Evolutionary conservation across 2,113 vertebrate species (phyloP).

Genomic region (Taxidea taxus): DNA sequence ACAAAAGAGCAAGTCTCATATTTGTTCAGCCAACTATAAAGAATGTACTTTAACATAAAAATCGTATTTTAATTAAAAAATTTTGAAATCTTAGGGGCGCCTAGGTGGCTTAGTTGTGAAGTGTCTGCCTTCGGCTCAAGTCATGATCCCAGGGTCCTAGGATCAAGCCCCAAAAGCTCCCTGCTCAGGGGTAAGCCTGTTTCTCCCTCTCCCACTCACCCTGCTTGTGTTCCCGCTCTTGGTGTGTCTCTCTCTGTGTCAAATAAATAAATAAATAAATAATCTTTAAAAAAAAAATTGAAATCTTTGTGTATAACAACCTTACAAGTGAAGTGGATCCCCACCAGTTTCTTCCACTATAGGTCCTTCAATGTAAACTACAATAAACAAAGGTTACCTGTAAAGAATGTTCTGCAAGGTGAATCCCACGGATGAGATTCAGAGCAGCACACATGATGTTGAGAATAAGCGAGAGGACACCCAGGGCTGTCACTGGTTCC

Average conservation of each 20-base stretch:
- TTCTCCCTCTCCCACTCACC: too few relatives aligned
- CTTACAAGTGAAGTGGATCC: neutral
- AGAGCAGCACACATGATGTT: constrained; percentile 97
- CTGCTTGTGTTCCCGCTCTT: too few relatives aligned
- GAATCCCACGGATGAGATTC: constrained; percentile 94
- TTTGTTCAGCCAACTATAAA: neutral
- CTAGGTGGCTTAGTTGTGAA: too few relatives aligned
- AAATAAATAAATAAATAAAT: too few relatives aligned
- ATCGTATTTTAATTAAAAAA: neutral
- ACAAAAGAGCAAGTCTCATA: neutral
- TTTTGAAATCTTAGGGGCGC: neutral
- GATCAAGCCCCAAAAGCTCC: too few relatives aligned
- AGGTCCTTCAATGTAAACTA: neutral
- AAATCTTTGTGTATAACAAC: neutral
- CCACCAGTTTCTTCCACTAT: neutral
- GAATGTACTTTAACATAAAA: neutral
- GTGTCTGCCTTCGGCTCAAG: too few relatives aligned
- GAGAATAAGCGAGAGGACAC: constrained; percentile 93
- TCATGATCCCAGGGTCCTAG: too few relatives aligned
- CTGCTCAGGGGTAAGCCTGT: too few relatives aligned
- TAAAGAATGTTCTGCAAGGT: constrained; percentile 93
- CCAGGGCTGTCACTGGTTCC: constrained; percentile 89
- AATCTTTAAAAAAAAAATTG: neutral
- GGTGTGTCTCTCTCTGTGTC: too few relatives aligned
- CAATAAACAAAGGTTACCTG: constrained; percentile 84